Conservation (phyloP, 64 coral and sea anemone species). For the Stichodactyla mertensii region DNA sequence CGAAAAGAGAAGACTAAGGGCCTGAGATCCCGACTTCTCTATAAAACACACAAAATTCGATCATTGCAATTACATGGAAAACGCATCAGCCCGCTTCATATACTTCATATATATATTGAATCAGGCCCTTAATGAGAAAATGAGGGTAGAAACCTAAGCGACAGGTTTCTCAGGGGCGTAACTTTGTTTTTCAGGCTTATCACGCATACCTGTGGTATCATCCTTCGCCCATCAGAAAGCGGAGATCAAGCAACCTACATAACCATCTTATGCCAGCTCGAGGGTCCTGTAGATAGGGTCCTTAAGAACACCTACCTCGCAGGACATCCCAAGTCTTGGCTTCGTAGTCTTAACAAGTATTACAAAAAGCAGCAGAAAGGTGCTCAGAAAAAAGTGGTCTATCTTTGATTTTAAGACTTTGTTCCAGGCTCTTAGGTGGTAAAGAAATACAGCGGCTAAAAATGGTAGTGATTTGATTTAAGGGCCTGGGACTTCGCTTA, state of each 20-base stretch:
- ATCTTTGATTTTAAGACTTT: background rate
- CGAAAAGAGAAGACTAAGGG: no score
- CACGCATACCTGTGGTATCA: constrained; percentile 15
- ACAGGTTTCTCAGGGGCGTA: background rate
- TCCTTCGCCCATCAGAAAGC: constrained; percentile 14
- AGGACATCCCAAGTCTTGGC: constrained; percentile 16
- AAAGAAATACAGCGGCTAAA: background rate
- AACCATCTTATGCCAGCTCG: constrained; percentile 16
- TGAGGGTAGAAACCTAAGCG: no score
- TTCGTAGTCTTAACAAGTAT: constrained; percentile 14
- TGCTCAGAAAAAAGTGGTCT: background rate
- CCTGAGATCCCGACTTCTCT: no score
- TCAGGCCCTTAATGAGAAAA: no score
- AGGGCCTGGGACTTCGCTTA: background rate
- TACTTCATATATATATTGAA: background rate
- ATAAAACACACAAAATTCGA: no score
- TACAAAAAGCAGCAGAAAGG: constrained; percentile 7
- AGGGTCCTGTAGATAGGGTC: background rate
- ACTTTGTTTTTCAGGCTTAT: constrained; percentile 6
- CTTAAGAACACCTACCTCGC: constrained; percentile 21
- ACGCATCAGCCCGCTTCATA: no score
- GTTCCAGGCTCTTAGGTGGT: background rate
- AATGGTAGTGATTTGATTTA: background rate
- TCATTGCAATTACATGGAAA: no score
- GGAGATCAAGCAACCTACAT: constrained; percentile 5